A percentile compares a stretch with the other conserved stretches of the same genome.
Conservation (phyloP, 2,888 invertebrate species). For the Phorcus lineatus region DNA sequence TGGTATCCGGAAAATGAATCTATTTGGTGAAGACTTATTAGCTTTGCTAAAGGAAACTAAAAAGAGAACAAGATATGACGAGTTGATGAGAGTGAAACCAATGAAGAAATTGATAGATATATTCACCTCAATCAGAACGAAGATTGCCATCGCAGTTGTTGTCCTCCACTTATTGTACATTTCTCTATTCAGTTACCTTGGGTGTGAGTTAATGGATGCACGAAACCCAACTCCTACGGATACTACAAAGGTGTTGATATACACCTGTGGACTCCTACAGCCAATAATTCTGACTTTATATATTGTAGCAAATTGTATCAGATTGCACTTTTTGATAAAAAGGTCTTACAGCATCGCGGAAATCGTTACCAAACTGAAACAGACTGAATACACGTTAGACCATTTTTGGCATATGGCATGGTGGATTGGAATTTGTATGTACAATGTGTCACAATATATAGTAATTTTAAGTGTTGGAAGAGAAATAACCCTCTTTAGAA, state of each 20-base stretch:
- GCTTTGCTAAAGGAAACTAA: not conserved
- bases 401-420: not conserved
- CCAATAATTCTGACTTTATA: not conserved
- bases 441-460: slow-evolving; percentile 46
- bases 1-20: too few species aligned
- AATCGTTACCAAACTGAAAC: not conserved
- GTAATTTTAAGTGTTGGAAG: slow-evolving; percentile 55
- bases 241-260: slow-evolving; percentile 27
- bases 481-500: slow-evolving; percentile 45
- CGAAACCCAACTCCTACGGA: slow-evolving; percentile 35
- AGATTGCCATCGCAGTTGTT: slow-evolving; percentile 59
- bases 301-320: not conserved
- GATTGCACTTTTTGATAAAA: not conserved
- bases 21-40: too few species aligned
- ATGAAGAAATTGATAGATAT: slow-evolving; percentile 56
- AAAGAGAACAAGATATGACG: not conserved
- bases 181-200: slow-evolving; percentile 55
- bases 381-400: not conserved
- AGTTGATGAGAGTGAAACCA: slow-evolving; percentile 60
- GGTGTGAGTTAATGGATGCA: slow-evolving; percentile 41
- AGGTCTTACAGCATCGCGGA: too few species aligned
- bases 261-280: not conserved
- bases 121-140: slow-evolving; percentile 59
- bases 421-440: slow-evolving; percentile 40
- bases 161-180: slow-evolving; percentile 65